Conservation (phyloP, 2,113 vertebrate genomes). For the Carassius carassius region DNA sequence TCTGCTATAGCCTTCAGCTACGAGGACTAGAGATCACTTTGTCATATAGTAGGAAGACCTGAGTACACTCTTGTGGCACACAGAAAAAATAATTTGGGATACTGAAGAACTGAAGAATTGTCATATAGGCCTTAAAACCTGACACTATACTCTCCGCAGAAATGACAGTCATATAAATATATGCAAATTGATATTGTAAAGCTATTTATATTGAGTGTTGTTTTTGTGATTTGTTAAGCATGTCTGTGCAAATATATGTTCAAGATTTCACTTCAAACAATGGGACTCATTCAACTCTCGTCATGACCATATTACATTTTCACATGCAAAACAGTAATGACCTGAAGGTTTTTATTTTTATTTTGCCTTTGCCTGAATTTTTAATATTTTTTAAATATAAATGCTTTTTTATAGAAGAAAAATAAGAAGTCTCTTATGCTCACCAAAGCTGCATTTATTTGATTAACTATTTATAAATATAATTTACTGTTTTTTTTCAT, state of each 20-base stretch:
- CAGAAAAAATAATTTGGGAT: background rate
- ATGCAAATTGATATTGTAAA: background rate
- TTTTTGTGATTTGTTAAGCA: background rate
- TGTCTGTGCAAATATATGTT: no score
- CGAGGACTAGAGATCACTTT: background rate
- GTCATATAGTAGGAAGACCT: slow-evolving; percentile 20
- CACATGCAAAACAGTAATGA: no score
- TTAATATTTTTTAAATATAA: no score
- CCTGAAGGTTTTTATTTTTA: background rate
- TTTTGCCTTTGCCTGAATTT: no score
- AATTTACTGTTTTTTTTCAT: background rate
- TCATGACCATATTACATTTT: no score
- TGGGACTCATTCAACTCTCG: no score
- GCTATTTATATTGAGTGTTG: background rate
- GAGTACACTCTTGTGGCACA: background rate
- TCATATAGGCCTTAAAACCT: background rate
- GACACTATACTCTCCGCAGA: background rate
- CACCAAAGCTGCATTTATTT: background rate
- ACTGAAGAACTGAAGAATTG: background rate
- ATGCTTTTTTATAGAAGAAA: background rate
- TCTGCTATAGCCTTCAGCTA: slow-evolving; percentile 11
- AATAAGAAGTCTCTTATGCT: background rate
- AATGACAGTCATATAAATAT: background rate
- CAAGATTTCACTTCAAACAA: no score
- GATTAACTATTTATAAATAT: background rate